These are phyloP conservation scores for Zelleria hepariella DNA, from an alignment of 2,888 invertebrate species.

Conservation along the genomic window DNA sequence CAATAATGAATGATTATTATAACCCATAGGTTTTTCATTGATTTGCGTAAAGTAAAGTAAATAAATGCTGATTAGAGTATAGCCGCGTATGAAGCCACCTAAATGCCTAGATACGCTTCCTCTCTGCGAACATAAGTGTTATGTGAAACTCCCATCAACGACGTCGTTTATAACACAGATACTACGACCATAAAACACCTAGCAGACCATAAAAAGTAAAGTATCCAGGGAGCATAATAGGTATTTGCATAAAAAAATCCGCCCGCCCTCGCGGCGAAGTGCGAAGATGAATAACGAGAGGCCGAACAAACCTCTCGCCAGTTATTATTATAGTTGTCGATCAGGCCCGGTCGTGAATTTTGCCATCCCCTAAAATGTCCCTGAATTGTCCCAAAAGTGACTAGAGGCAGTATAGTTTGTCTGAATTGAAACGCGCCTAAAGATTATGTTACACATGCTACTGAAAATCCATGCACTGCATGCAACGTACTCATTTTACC, in stretches of 20 bases:
- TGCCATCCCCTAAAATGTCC: not conserved
- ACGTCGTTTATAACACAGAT: not conserved
- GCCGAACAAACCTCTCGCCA: conserved; percentile 27
- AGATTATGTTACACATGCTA: too few species aligned
- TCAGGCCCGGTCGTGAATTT: conserved; percentile 21
- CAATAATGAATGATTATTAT: too few species aligned
- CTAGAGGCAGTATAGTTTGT: too few species aligned
- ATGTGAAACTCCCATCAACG: not conserved
- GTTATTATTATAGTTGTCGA: conserved; percentile 45
- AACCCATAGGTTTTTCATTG: too few species aligned
- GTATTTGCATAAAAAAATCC: conserved; percentile 54
- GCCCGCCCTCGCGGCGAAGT: conserved; percentile 34
- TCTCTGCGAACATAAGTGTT: too few species aligned
- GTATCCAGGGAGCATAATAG: not conserved
- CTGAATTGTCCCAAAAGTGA: not conserved
- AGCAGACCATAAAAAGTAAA: not conserved
- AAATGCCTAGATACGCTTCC: too few species aligned
- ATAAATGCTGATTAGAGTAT: too few species aligned
- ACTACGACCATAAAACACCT: not conserved
- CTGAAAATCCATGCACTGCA: too few species aligned
- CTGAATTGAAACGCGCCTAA: too few species aligned
- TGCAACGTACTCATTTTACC: too few species aligned
- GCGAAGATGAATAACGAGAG: conserved; percentile 53
- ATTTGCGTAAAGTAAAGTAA: too few species aligned
- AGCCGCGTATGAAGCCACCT: too few species aligned